Percentiles rank a stretch among this genome's conserved stretches.
These are phyloP conservation scores for Lasioglossum baleicum DNA, from an alignment of 1,140 invertebrate genomes.

Conservation along the genomic window DNA sequence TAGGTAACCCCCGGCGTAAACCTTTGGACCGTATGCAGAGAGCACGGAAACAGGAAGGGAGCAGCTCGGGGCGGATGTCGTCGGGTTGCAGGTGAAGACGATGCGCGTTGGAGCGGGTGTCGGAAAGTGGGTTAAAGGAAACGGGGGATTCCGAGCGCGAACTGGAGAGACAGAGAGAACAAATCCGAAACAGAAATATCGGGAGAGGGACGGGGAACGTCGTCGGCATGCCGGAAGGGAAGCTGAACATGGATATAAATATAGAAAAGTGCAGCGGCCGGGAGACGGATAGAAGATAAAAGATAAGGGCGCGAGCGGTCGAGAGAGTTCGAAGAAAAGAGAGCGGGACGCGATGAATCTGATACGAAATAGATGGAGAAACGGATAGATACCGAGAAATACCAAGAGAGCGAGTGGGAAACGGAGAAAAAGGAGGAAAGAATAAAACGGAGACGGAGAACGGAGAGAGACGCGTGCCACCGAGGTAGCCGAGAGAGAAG, in stretches of 20 bases:
- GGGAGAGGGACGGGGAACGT: background rate
- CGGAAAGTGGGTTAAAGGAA: too few relatives aligned
- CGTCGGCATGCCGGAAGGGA: background rate
- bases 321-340: background rate
- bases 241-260: constrained; percentile 21
- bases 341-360: background rate
- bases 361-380: background rate
- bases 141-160: too few relatives aligned
- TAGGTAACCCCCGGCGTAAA: too few relatives aligned
- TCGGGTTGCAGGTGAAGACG: too few relatives aligned
- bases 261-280: background rate
- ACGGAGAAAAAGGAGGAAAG: background rate
- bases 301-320: background rate
- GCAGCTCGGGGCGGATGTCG: too few relatives aligned
- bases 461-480: background rate
- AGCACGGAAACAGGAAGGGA: background rate
- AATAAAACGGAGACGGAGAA: background rate
- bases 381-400: too few relatives aligned
- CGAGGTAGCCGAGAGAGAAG: background rate
- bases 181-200: background rate
- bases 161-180: background rate
- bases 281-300: constrained; percentile 17
- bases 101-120: too few relatives aligned
- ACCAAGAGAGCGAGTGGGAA: too few relatives aligned
- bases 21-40: too few relatives aligned